Evolutionary conservation across 2,113 vertebrate genomes (phyloP), one percentile per base, ranked within the genome.

Genomic region (Peromyscus leucopus): DNA sequence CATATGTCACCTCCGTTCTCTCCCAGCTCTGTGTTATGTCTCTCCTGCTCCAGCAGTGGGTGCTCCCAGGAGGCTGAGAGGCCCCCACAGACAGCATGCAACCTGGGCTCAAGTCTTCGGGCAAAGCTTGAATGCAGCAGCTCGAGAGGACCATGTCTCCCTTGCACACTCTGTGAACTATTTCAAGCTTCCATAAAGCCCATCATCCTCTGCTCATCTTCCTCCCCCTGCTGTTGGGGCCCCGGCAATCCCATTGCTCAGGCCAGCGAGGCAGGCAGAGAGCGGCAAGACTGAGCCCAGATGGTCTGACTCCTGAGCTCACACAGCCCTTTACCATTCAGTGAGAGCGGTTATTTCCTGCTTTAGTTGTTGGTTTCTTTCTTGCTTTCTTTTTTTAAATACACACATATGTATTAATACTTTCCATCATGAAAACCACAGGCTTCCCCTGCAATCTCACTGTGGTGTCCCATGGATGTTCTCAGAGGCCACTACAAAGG

Each of bases 401-500:
- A 67, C 42, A 67, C 84, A 86, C 42, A 86, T 28, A 67, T 1
- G 13, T 26, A 86, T 33, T 67, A 67, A 93, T 78, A 31, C 94
- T 87, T 87, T 79, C 79, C 16, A n/a, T 90, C 79, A 17, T 42
- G 86, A 10, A 31, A 61, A 39, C 96, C 90, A 48, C 46, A 39
- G 87, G 61, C 78, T 75, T 91, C 55, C 90, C 75, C 69, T 46
- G 15, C 76, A 48, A 2, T 87, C 63, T 61, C 0, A 46, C 71
- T 26, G 2, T 0, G 9, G 82, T 83, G 78, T 94, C 89, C 42
- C 11, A 1, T 1, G 9, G 42, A 69, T n/a, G 46, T 61, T 59
- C 85, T 82, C 80, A 72, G 85, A 90, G 91, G 59, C 94, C 63
- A 24, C 96, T 74, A 48, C 89, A 89, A 90, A 94, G 93, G 26